These are phyloP conservation scores for Streptopelia turtur DNA, from an alignment of 2,797 vertebrate genomes.

Conservation along the genomic window DNA sequence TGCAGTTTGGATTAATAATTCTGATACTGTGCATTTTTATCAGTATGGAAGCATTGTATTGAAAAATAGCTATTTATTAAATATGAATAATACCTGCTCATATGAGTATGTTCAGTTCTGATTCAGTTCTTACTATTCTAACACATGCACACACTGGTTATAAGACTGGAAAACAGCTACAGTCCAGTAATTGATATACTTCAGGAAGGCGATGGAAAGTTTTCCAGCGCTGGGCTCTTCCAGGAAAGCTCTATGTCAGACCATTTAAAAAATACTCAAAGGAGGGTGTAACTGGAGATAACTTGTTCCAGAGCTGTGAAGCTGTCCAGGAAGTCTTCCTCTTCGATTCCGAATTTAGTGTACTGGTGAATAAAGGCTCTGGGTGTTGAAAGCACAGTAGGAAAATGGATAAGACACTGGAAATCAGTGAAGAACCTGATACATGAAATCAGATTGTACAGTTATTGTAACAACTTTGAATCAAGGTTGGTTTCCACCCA, in stretches of 20 bases:
- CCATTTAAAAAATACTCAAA: conserved; percentile 63
- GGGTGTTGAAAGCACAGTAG: not conserved
- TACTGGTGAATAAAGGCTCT: conserved; percentile 97
- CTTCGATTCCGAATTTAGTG: conserved; percentile 89
- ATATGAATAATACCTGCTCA: not conserved
- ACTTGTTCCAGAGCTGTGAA: conserved; percentile 93
- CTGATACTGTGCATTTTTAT: not conserved
- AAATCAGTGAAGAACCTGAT: not conserved
- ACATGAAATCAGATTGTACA: not conserved
- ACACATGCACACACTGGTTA: not conserved
- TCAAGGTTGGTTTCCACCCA: not conserved
- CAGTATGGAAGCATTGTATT: not conserved
- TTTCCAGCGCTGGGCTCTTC: not conserved
- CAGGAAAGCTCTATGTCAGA: not conserved
- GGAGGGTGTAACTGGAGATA: conserved; percentile 88
- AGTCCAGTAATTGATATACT: not conserved
- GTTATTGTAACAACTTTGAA: not conserved
- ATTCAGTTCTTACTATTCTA: not conserved
- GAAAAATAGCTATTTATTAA: conserved; percentile 22
- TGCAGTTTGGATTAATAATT: not conserved
- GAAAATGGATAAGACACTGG: not conserved
- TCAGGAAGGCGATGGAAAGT: not conserved
- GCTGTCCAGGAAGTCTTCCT: conserved; percentile 94
- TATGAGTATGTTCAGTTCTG: not conserved
- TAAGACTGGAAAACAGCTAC: not conserved